These are phyloP conservation scores for Auanema freiburgensis DNA, from an alignment of 2,888 invertebrate genomes.

Conservation along the genomic window DNA sequence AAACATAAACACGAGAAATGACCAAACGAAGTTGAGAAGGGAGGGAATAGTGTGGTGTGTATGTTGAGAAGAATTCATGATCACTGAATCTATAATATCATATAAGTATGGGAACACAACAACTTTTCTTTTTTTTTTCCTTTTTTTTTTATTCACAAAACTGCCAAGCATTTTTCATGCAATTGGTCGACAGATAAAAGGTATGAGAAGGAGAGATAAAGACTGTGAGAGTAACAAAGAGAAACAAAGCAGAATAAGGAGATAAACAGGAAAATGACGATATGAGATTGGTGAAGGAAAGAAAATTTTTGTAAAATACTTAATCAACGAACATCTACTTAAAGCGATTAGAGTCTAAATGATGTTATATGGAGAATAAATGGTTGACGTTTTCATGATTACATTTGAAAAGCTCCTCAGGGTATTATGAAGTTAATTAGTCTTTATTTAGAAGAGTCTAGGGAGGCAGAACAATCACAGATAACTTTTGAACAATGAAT, in stretches of 20 bases:
- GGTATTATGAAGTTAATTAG: no score
- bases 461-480: no score
- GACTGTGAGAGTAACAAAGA: background rate
- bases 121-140: slow-evolving; percentile 5
- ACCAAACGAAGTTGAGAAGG: background rate
- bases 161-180: background rate
- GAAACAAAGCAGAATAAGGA: background rate
- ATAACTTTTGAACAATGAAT: no score
- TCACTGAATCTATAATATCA: no score
- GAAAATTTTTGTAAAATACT: no score
- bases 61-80: background rate
- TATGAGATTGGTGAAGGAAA: no score
- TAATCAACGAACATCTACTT: no score
- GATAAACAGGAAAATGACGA: background rate
- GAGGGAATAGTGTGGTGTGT: background rate
- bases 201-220: background rate
- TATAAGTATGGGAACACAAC: background rate
- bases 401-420: no score
- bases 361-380: no score
- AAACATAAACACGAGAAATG: background rate
- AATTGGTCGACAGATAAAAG: background rate
- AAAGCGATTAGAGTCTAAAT: no score
- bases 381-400: no score
- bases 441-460: no score
- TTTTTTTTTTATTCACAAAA: background rate